These are phyloP conservation scores for Hypercompe scribonia DNA, from an alignment of 2,888 invertebrate genomes.

Conservation along the genomic window DNA sequence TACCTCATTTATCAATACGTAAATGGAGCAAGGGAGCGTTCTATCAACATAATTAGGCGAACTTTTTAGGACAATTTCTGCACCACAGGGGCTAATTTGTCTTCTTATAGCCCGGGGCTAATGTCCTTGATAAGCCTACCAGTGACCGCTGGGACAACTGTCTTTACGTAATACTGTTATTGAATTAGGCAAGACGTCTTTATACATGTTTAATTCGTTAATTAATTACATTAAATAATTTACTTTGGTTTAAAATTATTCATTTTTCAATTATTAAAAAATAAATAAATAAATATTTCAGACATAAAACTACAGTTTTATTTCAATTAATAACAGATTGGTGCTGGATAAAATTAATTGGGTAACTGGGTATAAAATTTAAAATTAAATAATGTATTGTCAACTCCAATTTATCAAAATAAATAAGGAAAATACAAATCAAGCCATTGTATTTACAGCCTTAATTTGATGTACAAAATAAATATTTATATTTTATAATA, in stretches of 20 bases:
- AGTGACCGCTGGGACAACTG: slow-evolving; percentile 31
- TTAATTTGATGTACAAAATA: no score
- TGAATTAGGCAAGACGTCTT: slow-evolving; percentile 1
- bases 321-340: no score
- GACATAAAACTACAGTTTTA: no score
- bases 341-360: no score
- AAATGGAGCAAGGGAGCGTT: slow-evolving; percentile 26
- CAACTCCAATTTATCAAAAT: not conserved
- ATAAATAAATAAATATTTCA: not conserved
- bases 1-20: slow-evolving; percentile 24
- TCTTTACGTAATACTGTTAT: slow-evolving; percentile 27
- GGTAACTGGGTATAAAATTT: no score
- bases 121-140: slow-evolving; percentile 29
- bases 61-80: slow-evolving; percentile 40
- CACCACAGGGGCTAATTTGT: slow-evolving; percentile 45
- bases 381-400: no score
- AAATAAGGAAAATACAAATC: not conserved
- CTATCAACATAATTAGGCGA: slow-evolving; percentile 49
- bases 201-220: not conserved
- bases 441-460: no score
- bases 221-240: not conserved
- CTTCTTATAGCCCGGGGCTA: slow-evolving; percentile 35
- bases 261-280: not conserved
- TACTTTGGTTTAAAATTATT: not conserved
- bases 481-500: no score